Evolutionary conservation across 2,888 invertebrate species (phyloP).

Genomic region (Lithophane semibrunnea): DNA sequence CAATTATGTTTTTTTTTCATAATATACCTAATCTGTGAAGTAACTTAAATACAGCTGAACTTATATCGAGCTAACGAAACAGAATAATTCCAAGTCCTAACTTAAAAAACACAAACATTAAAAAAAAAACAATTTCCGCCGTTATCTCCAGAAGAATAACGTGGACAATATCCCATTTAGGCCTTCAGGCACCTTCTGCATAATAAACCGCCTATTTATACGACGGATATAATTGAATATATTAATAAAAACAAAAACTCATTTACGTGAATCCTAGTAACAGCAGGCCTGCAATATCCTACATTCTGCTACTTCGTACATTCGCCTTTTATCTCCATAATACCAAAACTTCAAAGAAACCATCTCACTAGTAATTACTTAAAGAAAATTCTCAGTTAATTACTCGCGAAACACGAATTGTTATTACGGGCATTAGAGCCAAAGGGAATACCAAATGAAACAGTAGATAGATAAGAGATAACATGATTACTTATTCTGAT

Average conservation of each 20-base stretch:
- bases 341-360: constrained; percentile 28
- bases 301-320: neutral
- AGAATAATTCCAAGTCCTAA: no score
- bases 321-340: neutral
- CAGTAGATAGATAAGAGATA: constrained; percentile 42
- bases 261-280: neutral
- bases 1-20: no score
- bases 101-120: no score
- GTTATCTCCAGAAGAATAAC: no score
- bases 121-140: no score
- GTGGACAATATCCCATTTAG: no score
- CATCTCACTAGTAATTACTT: constrained; percentile 19
- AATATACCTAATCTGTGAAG: no score
- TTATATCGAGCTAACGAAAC: no score
- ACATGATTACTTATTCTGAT: constrained; percentile 67
- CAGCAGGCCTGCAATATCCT: neutral
- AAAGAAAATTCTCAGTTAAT: constrained; percentile 53
- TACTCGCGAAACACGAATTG: constrained; percentile 34
- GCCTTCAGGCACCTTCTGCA: no score
- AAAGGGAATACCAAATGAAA: constrained; percentile 60
- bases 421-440: constrained; percentile 27
- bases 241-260: no score
- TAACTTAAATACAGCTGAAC: no score
- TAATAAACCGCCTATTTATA: no score
- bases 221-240: neutral